Evolutionary conservation across 1,140 invertebrate genomes (phyloP).

Genomic region (Goniozus legneri): DNA sequence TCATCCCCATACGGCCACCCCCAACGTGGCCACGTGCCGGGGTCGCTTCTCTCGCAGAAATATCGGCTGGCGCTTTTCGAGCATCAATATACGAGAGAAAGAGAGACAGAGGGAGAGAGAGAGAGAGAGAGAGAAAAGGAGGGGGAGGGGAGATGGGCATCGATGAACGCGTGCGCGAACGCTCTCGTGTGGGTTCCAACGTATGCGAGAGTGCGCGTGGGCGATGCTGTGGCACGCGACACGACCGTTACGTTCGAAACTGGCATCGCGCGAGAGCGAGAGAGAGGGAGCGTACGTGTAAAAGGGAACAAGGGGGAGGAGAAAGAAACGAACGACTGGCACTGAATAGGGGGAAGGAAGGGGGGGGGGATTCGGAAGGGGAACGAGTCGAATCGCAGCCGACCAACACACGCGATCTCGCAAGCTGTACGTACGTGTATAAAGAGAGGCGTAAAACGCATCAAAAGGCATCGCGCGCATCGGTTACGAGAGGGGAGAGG

Average conservation of each 20-base stretch:
- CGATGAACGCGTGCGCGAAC: slow-evolving; percentile 8
- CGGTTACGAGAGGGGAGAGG: background rate
- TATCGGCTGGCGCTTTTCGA: slow-evolving; percentile 8
- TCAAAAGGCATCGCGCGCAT: background rate
- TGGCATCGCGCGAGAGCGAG: slow-evolving; percentile 21
- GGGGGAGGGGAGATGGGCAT: slow-evolving; percentile 1
- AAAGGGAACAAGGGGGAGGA: no score
- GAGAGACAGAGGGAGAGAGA: no score
- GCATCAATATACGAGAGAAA: no score
- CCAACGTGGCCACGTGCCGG: slow-evolving; percentile 21
- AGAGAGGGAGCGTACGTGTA: slow-evolving; percentile 16
- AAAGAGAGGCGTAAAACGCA: slow-evolving; percentile 1
- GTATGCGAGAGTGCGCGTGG: slow-evolving; percentile 55
- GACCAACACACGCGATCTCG: slow-evolving; percentile 3
- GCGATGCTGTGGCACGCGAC: slow-evolving; percentile 54
- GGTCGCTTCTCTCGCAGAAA: slow-evolving; percentile 21
- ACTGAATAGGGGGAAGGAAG: slow-evolving; percentile 18
- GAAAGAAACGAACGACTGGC: no score
- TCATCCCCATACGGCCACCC: no score
- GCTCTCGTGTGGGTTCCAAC: slow-evolving; percentile 35
- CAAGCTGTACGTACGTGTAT: background rate
- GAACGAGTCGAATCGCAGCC: slow-evolving; percentile 25
- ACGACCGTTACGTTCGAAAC: slow-evolving; percentile 53
- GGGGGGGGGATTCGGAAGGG: slow-evolving; percentile 37
- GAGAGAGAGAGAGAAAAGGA: background rate